phyloP scores from a whole-genome alignment of 2,797 vertebrate species.

The Myiotriccus ornatus region DNA sequence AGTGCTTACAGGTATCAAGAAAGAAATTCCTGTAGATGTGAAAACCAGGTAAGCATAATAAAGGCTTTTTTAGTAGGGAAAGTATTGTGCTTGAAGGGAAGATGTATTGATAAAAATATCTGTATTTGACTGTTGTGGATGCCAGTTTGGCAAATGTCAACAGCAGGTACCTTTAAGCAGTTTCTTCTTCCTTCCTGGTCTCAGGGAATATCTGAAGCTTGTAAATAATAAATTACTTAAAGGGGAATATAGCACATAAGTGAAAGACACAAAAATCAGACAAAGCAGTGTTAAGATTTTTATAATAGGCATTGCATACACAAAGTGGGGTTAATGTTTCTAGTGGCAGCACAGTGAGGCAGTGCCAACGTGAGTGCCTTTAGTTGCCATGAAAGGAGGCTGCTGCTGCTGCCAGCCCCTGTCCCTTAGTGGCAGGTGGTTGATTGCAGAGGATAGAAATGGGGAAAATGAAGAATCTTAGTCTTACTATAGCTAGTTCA shows the following conservation, averaged over 20 bases:
- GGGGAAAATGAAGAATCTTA: not conserved
- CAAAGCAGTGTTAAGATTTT: not conserved
- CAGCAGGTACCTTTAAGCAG: not conserved
- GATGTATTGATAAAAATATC: not conserved
- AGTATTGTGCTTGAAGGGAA: not conserved
- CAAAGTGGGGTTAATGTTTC: not conserved
- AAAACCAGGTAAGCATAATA: constrained; percentile 85
- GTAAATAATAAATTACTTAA: not conserved
- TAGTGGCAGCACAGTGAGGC: not conserved
- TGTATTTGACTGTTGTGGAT: not conserved
- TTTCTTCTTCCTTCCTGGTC: not conserved
- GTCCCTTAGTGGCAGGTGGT: not conserved
- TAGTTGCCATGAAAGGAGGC: not conserved
- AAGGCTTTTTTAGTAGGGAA: not conserved
- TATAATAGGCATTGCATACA: not conserved
- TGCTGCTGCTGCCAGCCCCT: not conserved
- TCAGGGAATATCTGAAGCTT: not conserved
- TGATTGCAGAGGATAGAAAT: not conserved
- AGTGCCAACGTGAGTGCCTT: accelerated
- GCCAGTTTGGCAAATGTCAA: not conserved
- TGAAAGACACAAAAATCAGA: not conserved
- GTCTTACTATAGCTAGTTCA: not conserved
- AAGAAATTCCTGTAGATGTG: constrained; percentile 84
- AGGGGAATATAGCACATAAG: not conserved
- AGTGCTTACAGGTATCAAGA: constrained; percentile 78